Conservation (phyloP, 2,888 invertebrate species). For the Hedychridium roseum region DNA sequence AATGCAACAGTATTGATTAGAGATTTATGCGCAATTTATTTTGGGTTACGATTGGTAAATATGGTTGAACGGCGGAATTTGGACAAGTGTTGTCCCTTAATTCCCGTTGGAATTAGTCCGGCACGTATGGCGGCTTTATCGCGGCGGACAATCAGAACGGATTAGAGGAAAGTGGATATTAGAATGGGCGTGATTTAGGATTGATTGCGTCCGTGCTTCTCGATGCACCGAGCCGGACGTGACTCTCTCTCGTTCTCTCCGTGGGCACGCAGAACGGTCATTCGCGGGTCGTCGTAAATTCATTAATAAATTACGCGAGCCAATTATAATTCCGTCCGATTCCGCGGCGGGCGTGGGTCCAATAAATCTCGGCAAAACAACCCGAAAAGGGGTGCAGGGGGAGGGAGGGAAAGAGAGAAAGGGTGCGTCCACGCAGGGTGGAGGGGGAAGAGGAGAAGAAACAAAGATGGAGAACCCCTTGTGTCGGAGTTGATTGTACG, state of each 20-base stretch:
- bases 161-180: conserved; percentile 10
- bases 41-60: too few species aligned
- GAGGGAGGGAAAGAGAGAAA: not conserved
- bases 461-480: too few species aligned
- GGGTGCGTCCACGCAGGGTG: not conserved
- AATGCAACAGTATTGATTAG: too few species aligned
- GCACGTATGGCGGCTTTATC: too few species aligned
- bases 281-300: conserved; percentile 42
- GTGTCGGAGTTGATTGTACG: too few species aligned
- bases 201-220: conserved; percentile 25
- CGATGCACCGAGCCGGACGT: conserved; percentile 14
- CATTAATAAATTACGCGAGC: conserved; percentile 51
- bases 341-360: conserved; percentile 38
- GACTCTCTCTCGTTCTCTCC: conserved; percentile 10
- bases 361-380: conserved; percentile 46
- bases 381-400: not conserved
- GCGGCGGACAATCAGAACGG: too few species aligned
- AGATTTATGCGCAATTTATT: too few species aligned
- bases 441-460: too few species aligned
- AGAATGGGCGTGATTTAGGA: conserved; percentile 24
- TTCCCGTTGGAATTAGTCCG: too few species aligned
- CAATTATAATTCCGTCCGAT: conserved; percentile 53
- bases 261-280: too few species aligned
- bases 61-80: too few species aligned
- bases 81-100: too few species aligned